Conservation (phyloP, 1,140 invertebrate genomes). For the Rhagoletis pomonella region DNA sequence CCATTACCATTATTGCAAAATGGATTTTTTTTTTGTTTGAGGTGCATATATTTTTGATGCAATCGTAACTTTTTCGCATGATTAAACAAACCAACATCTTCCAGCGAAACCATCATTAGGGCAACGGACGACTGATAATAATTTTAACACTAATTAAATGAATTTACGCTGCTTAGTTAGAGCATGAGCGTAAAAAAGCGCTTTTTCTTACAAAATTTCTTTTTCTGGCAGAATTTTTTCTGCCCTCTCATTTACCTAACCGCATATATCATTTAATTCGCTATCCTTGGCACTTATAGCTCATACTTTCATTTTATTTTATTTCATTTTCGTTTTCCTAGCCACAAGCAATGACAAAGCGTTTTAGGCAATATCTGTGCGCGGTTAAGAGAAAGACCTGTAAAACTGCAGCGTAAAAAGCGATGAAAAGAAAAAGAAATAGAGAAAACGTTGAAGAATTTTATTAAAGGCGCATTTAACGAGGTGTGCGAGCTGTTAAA, state of each 20-base stretch:
- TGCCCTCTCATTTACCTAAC: background rate
- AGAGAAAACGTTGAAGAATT: background rate
- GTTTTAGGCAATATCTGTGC: slow-evolving; percentile 15
- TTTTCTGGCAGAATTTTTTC: background rate
- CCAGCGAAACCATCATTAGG: no score
- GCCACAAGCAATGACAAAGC: slow-evolving; percentile 30
- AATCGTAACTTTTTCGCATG: no score
- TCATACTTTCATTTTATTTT: background rate
- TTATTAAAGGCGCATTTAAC: slow-evolving; percentile 5
- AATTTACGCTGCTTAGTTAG: background rate
- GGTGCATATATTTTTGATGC: no score
- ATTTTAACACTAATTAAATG: slow-evolving; percentile 40
- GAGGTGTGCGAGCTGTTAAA: slow-evolving; percentile 14
- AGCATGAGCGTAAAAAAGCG: background rate
- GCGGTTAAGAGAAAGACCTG: background rate
- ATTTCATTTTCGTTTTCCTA: background rate
- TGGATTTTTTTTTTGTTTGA: no score
- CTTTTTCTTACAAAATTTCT: background rate
- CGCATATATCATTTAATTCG: background rate
- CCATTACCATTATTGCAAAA: no score
- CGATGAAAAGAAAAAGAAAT: background rate
- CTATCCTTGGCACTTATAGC: background rate
- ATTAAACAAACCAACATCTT: no score
- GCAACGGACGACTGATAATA: background rate
- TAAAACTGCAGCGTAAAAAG: background rate